Base-by-base conservation (phyloP, 2,888 invertebrate genomes). In the Quadriops clusia region DNA sequence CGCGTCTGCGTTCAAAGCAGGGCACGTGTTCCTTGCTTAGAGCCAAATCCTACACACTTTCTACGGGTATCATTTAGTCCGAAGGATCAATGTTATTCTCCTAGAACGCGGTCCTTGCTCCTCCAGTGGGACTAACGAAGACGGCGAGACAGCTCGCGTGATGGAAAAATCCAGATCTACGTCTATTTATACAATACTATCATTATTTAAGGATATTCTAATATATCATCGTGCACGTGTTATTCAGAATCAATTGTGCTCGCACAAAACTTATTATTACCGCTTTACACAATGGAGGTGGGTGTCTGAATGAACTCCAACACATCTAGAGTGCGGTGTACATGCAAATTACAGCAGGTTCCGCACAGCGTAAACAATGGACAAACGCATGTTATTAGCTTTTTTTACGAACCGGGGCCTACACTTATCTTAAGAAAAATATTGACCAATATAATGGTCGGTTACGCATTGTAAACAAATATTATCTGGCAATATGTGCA, bases 171-270 rank as follows among this genome's bases (percentile, higher is more conserved):
- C 20, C 22, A 28, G 23, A 40, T 38, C 32, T 26, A 34, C 32
- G 30, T 28, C 37, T 39, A 33, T 38, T 38, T 39, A 39, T 37
- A 41, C 41, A 41, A 55, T 54, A 49, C 52, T 48, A 48, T 53
- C 55, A 56, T 56, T 56, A 56, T 55, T 56, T 53, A 53, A 52
- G 52, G 45, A 49, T 54, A 54, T 55, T 57, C 54, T 57, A 55
- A 57, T 57, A 54, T 52, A 56, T 56, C 56, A 57, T 53, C 51
- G 49, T 53, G 54, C 57, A 57, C 57, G 57, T 57, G 57, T 54
- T 54, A 51, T 45, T 49, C 48, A 53, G 53, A 56, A 57, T 56
- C 57, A 57, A 57, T 56, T 57, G 57, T 57, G 43, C 42, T 43
- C 44, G 44, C 46, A 43, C 37, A 51, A 49, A 55, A 55, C 52